Percentiles rank a stretch among this genome's conserved stretches.
Conservation (phyloP, 64 coral and sea anemone genomes). For the Stichodactyla mertensii region DNA sequence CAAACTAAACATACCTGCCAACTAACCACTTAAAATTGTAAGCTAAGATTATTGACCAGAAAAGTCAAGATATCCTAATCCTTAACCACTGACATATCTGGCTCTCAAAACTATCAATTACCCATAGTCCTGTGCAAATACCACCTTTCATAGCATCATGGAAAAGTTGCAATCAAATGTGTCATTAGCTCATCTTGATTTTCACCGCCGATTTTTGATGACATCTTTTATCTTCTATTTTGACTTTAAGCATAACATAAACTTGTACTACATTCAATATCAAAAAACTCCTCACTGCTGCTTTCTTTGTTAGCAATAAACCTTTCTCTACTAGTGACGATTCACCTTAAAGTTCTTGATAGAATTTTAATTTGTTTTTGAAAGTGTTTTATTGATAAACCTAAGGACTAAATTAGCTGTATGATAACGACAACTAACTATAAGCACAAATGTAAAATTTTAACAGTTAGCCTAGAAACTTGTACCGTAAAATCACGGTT, state of each 20-base stretch:
- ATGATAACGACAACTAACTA: background rate
- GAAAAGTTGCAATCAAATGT: background rate
- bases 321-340: too few relatives aligned
- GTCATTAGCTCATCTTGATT: background rate
- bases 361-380: too few relatives aligned
- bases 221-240: background rate
- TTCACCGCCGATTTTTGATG: background rate
- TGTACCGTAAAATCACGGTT: background rate
- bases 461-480: background rate
- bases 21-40: background rate
- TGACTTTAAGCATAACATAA: background rate
- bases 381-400: background rate
- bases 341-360: too few relatives aligned
- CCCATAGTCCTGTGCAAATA: background rate
- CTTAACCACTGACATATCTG: background rate
- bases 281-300: too few relatives aligned
- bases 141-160: background rate
- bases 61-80: background rate
- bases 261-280: background rate
- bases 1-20: too few relatives aligned
- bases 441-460: background rate
- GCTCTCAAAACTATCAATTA: background rate
- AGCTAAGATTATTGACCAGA: too few relatives aligned
- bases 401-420: background rate
- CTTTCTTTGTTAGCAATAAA: too few relatives aligned